Conservation (phyloP, 2,113 vertebrate genomes). For the Dunckerocampus dactyliophorus region DNA sequence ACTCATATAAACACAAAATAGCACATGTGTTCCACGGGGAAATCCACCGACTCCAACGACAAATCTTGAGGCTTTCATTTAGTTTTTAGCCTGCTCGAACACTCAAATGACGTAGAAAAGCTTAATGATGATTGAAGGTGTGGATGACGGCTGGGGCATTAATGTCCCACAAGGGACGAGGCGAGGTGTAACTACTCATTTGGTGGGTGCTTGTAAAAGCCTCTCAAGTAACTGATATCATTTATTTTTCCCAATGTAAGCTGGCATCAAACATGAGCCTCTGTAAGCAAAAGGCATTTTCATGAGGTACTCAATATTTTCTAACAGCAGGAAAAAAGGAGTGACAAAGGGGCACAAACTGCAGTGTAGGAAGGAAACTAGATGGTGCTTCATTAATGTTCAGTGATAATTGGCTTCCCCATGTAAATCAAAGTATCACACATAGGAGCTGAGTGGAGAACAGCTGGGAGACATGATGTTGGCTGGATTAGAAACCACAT, state of each 20-base stretch:
- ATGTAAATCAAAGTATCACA: slow-evolving; percentile 28
- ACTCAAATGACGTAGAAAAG: slow-evolving; percentile 49
- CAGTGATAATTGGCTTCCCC: slow-evolving; percentile 33
- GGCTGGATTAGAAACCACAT: not conserved
- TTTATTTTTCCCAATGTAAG: slow-evolving; percentile 56
- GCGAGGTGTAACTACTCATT: slow-evolving; percentile 51
- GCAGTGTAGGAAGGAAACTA: slow-evolving; percentile 6
- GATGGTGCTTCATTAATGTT: slow-evolving; percentile 32
- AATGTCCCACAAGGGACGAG: slow-evolving; percentile 47
- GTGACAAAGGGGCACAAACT: slow-evolving; percentile 8
- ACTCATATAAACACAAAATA: slow-evolving; percentile 40
- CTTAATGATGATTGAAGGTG: slow-evolving; percentile 48
- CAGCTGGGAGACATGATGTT: not conserved
- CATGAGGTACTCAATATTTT: slow-evolving; percentile 42
- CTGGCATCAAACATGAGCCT: slow-evolving; percentile 51
- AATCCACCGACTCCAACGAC: slow-evolving; percentile 13
- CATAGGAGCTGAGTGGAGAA: not conserved
- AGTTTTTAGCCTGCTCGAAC: slow-evolving; percentile 47
- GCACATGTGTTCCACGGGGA: not conserved
- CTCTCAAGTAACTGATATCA: slow-evolving; percentile 49
- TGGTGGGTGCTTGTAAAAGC: slow-evolving; percentile 51
- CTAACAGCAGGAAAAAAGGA: slow-evolving; percentile 21
- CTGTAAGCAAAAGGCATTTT: slow-evolving; percentile 54
- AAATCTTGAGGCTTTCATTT: slow-evolving; percentile 37
- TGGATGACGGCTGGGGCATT: slow-evolving; percentile 46